Base-by-base conservation (phyloP, 1,140 invertebrate genomes). In the Trypoxylus dichotomus region DNA sequence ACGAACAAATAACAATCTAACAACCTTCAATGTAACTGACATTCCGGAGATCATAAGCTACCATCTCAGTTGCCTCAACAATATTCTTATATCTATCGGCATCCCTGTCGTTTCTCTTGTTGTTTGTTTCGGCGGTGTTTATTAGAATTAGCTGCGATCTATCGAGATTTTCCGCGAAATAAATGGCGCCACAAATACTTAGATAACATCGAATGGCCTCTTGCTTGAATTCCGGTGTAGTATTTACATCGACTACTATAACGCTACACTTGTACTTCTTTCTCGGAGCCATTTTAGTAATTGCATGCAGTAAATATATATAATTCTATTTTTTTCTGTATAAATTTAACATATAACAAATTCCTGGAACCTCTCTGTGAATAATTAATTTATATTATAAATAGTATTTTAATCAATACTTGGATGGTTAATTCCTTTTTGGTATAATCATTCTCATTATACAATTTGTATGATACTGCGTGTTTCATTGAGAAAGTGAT, bases 161-260 rank as follows among this genome's bases (percentile, higher is more conserved):
- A 15, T 72, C 71, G 2, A 32, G 27, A 72, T 29, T 32, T 29
- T 72, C 71, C 10, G 10, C 32, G 15, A 72, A 72, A 32, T 72
- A 32, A 15, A 13, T 1, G 27, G 15, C 13, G 2, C 27, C 71
- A 11, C 25, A 29, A n/a, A 72, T 32, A 24, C 32, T 3, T 6
- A 19, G 15, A 27, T 72, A 72, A 7, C 25, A 27, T 72, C 32
- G 24, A 11, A 32, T 29, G 8, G 71, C 71, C 19, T 72, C 10
- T 29, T 72, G 11, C 19, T 72, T 72, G 24, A 72, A 72, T 1
- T 15, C 15, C 1, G 1, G 24, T 15, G 27, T 32, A 24, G 71
- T 29, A 72, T 72, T 72, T 11, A 72, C 29, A 41, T 72, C 71
- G 29, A 72, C 27, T 24, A 72, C 24, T 72, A 72, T 72, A 27